Conservation (phyloP, 2,888 invertebrate species). For the Mesoligia furuncula region DNA sequence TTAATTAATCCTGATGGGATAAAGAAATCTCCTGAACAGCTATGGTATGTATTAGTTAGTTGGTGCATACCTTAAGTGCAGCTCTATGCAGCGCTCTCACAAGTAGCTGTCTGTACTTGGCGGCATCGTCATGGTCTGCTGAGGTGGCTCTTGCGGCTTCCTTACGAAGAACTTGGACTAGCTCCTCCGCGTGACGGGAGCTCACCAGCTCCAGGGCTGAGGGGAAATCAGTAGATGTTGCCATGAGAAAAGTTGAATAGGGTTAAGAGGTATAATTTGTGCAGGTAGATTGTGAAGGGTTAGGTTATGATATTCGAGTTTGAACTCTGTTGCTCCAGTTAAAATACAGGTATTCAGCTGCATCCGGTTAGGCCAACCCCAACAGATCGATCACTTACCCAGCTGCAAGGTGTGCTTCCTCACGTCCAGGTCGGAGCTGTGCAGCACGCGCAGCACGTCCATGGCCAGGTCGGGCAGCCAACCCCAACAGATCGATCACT, state of each 20-base stretch:
- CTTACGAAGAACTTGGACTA: constrained; percentile 97
- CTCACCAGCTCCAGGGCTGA: constrained; percentile 28
- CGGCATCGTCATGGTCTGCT: constrained; percentile 98
- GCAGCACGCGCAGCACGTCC: constrained; percentile 98
- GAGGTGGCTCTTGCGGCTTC: constrained; percentile 97
- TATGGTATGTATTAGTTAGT: background rate
- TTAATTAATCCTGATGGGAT: background rate
- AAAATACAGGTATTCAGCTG: background rate
- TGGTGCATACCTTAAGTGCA: constrained; percentile 93
- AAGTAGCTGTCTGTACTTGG: constrained; percentile 98
- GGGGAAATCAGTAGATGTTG: background rate
- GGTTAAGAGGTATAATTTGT: background rate
- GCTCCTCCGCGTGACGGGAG: constrained; percentile 97
- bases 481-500: constrained; percentile 35
- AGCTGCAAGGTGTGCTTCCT: constrained; percentile 95
- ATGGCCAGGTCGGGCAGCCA: constrained; percentile 96
- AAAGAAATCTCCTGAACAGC: background rate
- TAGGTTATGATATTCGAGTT: background rate
- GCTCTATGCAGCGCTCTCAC: constrained; percentile 98
- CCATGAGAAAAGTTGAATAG: background rate
- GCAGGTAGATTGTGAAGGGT: background rate
- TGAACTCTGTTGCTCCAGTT: background rate
- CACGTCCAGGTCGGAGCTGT: constrained; percentile 98
- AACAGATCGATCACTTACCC: constrained; percentile 76
- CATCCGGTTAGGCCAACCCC: background rate